A percentile compares a stretch with the other conserved stretches of the same genome.
phyloP scores from a whole-genome alignment of 2,888 invertebrate genomes.

The Drosophila leonis region DNA sequence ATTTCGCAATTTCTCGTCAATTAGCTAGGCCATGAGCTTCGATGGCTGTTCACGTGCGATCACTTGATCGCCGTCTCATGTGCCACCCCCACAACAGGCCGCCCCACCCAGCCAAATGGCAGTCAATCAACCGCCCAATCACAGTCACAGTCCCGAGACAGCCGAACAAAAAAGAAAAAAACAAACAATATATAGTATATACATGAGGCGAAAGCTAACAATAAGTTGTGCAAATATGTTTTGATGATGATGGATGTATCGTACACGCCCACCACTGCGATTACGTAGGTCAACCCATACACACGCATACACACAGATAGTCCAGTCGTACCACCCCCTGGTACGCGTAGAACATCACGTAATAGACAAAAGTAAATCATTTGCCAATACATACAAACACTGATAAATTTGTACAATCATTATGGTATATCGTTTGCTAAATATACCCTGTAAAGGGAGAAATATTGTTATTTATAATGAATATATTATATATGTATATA shows the following conservation, averaged over 20 bases:
- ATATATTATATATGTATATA: too few relatives aligned
- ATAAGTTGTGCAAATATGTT: constrained; percentile 70
- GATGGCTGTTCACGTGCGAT: constrained; percentile 73
- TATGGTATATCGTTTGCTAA: background rate
- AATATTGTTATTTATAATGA: background rate
- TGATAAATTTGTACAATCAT: constrained; percentile 21
- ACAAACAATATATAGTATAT: constrained; percentile 7
- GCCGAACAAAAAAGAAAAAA: background rate
- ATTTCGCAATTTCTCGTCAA: constrained; percentile 51
- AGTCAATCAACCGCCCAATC: constrained; percentile 35
- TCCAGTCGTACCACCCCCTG: background rate
- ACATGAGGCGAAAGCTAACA: constrained; percentile 40
- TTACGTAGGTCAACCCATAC: background rate
- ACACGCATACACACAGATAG: background rate
- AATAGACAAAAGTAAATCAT: constrained; percentile 41
- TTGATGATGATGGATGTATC: constrained; percentile 58
- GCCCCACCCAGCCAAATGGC: background rate
- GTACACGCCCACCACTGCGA: constrained; percentile 51
- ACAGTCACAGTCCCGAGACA: constrained; percentile 42
- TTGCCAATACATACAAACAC: constrained; percentile 19
- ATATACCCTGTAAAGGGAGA: background rate
- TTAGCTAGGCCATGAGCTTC: constrained; percentile 31
- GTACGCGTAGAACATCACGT: constrained; percentile 37
- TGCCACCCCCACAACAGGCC: constrained; percentile 39
- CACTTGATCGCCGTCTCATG: constrained; percentile 68